A percentile compares a stretch with the other conserved stretches of the same genome.
Evolutionary conservation across 2,113 vertebrate genomes (phyloP).

Genomic region (Burhinus oedicnemus): DNA sequence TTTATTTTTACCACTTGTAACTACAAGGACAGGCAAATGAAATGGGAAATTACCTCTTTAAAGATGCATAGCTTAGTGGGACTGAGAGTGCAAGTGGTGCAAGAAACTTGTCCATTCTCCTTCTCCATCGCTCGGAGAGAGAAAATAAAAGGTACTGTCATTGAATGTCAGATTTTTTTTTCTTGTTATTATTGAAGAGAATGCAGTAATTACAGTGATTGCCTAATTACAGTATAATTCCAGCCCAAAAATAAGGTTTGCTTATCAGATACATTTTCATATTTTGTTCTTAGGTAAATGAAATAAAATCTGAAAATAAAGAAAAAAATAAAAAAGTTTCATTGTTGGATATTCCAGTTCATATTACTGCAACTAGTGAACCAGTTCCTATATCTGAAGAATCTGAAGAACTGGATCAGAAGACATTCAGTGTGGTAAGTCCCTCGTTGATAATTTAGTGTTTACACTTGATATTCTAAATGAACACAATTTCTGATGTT

Average conservation of each 20-base stretch:
- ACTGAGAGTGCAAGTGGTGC: background rate
- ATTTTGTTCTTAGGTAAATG: constrained; percentile 73
- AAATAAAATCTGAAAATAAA: constrained; percentile 84
- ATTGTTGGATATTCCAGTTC: constrained; percentile 81
- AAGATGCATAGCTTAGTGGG: background rate
- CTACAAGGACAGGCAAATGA: background rate
- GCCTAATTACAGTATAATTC: background rate
- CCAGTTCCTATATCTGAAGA: constrained; percentile 87
- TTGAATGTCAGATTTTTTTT: background rate
- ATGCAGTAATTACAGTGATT: background rate
- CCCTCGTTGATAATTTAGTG: background rate
- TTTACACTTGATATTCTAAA: background rate
- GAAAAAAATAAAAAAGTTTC: constrained; percentile 85
- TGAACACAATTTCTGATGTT: background rate
- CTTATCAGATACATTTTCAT: constrained; percentile 20
- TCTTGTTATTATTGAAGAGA: background rate
- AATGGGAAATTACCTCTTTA: background rate
- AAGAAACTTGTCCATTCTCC: background rate
- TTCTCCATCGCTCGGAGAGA: background rate
- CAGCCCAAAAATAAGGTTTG: background rate
- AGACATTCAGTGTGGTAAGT: constrained; percentile 94
- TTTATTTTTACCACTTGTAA: constrained; percentile 7
- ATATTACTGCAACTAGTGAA: constrained; percentile 87
- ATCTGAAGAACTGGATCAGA: constrained; percentile 95
- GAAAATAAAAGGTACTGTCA: background rate